Percentiles rank a stretch among this genome's conserved stretches.
Evolutionary conservation across 2,797 vertebrate genomes (phyloP).

Genomic region (Hydrolagus colliei): DNA sequence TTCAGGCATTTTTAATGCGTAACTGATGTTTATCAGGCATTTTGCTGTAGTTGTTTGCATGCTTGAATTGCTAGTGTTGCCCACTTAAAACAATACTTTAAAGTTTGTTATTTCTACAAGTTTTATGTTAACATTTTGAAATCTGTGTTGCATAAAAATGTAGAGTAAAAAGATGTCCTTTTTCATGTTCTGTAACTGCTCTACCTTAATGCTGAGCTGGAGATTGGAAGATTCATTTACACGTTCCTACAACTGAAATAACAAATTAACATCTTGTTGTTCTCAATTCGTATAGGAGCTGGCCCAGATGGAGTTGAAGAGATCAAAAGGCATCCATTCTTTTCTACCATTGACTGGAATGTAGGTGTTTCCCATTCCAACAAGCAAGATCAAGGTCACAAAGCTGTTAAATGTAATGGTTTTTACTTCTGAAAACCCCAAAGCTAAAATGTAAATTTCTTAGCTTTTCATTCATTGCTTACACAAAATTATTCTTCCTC

Average conservation of each 20-base stretch:
- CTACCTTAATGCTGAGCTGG: neutral
- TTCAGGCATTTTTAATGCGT: neutral
- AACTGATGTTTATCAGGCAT: neutral
- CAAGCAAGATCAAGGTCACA: constrained; percentile 33
- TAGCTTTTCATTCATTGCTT: constrained; percentile 23
- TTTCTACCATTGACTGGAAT: constrained; percentile 97
- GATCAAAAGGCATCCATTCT: constrained; percentile 94
- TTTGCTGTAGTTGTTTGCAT: neutral
- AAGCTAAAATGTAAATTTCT: constrained; percentile 26
- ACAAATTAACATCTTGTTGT: constrained; percentile 8
- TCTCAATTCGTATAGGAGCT: constrained; percentile 62
- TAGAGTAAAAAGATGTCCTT: no score
- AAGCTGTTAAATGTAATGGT: constrained; percentile 32
- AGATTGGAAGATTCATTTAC: neutral
- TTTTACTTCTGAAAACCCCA: constrained; percentile 29
- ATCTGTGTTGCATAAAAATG: no score
- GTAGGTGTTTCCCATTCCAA: constrained; percentile 59
- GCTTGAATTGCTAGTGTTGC: neutral
- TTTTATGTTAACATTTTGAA: neutral
- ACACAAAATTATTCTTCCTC: neutral
- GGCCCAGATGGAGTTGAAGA: constrained; percentile 94
- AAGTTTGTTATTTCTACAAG: neutral
- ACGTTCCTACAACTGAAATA: neutral
- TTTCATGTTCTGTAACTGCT: no score
- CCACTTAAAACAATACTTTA: neutral